These are phyloP conservation scores for Papilio helenus DNA, from an alignment of 1,140 invertebrate species.

Conservation along the genomic window DNA sequence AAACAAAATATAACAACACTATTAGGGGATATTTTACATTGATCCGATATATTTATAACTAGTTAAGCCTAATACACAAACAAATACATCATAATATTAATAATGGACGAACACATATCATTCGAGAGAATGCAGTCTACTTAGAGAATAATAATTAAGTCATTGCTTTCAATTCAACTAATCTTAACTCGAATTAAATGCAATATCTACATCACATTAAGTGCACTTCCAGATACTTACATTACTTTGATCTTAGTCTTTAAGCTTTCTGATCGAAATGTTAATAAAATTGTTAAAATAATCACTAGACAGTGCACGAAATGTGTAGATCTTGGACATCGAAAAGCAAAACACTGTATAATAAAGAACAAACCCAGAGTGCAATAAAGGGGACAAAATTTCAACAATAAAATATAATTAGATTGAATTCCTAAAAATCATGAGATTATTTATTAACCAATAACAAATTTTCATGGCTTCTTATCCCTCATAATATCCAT, in stretches of 20 bases:
- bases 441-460: conserved; percentile 61
- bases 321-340: conserved; percentile 49
- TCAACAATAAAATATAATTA: conserved; percentile 56
- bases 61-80: conserved; percentile 69
- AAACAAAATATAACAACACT: conserved; percentile 36
- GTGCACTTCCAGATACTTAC: conserved; percentile 68
- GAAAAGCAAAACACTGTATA: conserved; percentile 50
- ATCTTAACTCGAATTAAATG: conserved; percentile 62
- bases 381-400: conserved; percentile 42
- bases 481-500: conserved; percentile 47
- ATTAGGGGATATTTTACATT: conserved; percentile 44
- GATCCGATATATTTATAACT: conserved; percentile 50
- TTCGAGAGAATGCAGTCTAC: conserved; percentile 81
- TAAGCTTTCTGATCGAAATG: conserved; percentile 12
- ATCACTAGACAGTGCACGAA: conserved; percentile 63
- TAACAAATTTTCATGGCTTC: conserved; percentile 73
- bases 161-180: conserved; percentile 71
- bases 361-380: conserved; percentile 43
- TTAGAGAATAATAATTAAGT: conserved; percentile 69
- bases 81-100: conserved; percentile 73
- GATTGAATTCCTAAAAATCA: conserved; percentile 73
- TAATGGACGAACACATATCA: conserved; percentile 82
- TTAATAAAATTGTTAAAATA: conserved; percentile 33
- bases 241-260: conserved; percentile 29
- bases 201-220: conserved; percentile 66